A percentile compares a stretch with the other conserved stretches of the same genome.
Evolutionary conservation across 2,888 invertebrate species (phyloP).

Genomic region (Cataglyphis livida): DNA sequence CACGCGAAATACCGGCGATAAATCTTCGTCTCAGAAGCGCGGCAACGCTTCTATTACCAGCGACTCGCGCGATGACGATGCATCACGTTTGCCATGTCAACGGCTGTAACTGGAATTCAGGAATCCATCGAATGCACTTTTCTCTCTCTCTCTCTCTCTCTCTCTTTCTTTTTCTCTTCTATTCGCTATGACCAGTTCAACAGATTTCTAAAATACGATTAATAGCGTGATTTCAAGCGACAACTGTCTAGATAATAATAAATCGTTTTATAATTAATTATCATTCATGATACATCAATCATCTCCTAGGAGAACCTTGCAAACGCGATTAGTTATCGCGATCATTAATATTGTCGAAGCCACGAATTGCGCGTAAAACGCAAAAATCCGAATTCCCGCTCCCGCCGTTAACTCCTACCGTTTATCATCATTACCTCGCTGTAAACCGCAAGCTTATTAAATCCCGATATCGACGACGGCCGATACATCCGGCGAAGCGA

Average conservation of each 20-base stretch:
- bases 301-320: not conserved
- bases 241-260: not conserved
- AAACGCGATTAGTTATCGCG: not conserved
- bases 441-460: slow-evolving; percentile 65
- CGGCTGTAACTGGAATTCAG: slow-evolving; percentile 59
- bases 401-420: slow-evolving; percentile 26
- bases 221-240: not conserved
- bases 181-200: not conserved
- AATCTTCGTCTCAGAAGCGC: slow-evolving; percentile 68
- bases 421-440: slow-evolving; percentile 55
- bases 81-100: slow-evolving; percentile 69
- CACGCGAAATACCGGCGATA: slow-evolving; percentile 69
- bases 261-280: slow-evolving; percentile 27
- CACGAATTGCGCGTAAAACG: not conserved
- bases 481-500: slow-evolving; percentile 57
- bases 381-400: slow-evolving; percentile 3
- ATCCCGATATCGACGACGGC: slow-evolving; percentile 64
- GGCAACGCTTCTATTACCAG: slow-evolving; percentile 66
- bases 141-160: not conserved
- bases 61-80: slow-evolving; percentile 68
- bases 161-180: not conserved
- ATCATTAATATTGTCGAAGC: slow-evolving; percentile 26
- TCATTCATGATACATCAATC: not conserved
- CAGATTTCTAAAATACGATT: not conserved
- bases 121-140: slow-evolving; percentile 57